A percentile compares a stretch with the other conserved stretches of the same genome.
Conservation (phyloP, 2,113 vertebrate species). For the Mionectes macconnelli region DNA sequence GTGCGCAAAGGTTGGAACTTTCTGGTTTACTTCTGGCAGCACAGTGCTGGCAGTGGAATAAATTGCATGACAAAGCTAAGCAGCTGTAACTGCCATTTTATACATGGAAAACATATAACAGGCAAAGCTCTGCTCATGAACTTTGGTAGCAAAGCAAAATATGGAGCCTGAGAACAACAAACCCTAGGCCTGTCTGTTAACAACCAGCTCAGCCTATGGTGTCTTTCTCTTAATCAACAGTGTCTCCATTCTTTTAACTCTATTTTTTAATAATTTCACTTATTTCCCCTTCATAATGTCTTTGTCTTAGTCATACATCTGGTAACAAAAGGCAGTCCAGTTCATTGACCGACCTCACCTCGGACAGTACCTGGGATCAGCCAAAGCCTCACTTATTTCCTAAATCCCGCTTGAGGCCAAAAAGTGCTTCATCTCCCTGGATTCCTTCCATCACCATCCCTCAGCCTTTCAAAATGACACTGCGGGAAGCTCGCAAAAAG, state of each 20-base stretch:
- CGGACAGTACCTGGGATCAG: conserved; percentile 34
- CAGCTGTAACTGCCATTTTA: neutral
- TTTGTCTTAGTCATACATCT: conserved; percentile 54
- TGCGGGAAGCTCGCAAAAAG: conserved; percentile 69
- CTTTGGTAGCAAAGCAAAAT: neutral
- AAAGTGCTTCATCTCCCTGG: conserved; percentile 63
- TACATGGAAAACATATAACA: neutral
- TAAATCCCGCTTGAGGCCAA: conserved; percentile 51
- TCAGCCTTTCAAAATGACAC: conserved; percentile 72
- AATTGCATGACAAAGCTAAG: neutral
- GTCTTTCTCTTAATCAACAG: neutral
- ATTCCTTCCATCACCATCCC: conserved; percentile 71
- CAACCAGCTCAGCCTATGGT: rapidly evolving
- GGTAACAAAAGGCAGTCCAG: conserved; percentile 69
- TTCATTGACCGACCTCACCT: conserved; percentile 72
- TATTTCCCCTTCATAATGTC: conserved; percentile 29
- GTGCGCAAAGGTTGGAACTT: neutral
- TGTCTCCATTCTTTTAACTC: neutral
- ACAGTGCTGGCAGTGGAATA: neutral
- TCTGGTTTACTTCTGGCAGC: neutral
- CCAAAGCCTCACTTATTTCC: conserved; percentile 18
- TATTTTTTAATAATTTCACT: neutral
- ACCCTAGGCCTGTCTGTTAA: neutral
- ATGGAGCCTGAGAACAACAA: neutral
- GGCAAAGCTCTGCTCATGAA: neutral